Evolutionary conservation across 2,113 vertebrate genomes (phyloP).

Genomic region (Lonchura striata): DNA sequence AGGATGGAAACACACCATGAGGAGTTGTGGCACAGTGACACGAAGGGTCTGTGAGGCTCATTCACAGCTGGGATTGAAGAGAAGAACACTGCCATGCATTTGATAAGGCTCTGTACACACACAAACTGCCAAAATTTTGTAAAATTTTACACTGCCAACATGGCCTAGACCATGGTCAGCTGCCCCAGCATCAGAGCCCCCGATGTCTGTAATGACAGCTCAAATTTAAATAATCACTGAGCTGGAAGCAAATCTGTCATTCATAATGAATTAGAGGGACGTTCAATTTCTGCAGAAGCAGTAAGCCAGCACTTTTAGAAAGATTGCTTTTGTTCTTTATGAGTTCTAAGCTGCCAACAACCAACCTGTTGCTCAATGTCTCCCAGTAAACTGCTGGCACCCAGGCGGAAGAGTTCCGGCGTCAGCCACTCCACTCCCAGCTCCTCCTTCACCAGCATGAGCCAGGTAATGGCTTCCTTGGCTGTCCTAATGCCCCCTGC

Average conservation of each 20-base stretch:
- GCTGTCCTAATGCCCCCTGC: constrained; percentile 93
- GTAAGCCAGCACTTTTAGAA: neutral
- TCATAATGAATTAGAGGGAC: neutral
- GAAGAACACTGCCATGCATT: neutral
- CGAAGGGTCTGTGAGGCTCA: neutral
- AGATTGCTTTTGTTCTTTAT: neutral
- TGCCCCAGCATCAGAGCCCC: neutral
- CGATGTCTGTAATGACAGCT: neutral
- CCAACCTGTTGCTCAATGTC: constrained; percentile 95
- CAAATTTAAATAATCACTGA: neutral
- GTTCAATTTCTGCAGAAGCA: neutral
- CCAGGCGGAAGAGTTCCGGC: constrained; percentile 89
- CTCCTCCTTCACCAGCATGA: constrained; percentile 90
- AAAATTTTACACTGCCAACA: neutral
- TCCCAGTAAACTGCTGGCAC: constrained; percentile 88
- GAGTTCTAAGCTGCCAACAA: neutral
- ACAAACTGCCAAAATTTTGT: neutral
- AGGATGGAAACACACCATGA: neutral
- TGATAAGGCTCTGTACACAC: neutral
- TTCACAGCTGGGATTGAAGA: neutral
- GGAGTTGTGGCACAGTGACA: neutral
- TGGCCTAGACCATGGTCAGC: neutral
- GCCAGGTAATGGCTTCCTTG: constrained; percentile 88
- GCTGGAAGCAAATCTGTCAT: neutral
- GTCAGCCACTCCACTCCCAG: constrained; percentile 88